phyloP scores from a whole-genome alignment of 1,140 invertebrate species.

The Mactra quadrangularis region DNA sequence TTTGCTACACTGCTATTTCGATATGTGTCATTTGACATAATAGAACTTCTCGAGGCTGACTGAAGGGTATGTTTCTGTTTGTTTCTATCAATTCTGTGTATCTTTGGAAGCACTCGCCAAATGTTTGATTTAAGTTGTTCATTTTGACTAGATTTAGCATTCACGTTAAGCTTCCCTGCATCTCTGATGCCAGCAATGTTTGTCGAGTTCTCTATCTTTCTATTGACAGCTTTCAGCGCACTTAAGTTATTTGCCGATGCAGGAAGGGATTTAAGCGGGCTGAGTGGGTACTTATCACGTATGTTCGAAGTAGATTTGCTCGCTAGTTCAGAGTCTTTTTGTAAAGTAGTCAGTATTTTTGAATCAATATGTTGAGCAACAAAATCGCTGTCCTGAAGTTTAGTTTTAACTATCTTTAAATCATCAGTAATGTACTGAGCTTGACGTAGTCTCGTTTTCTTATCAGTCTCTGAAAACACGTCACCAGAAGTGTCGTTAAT shows the following conservation, averaged over 20 bases:
- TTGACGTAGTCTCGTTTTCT: slow-evolving; percentile 23
- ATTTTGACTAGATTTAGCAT: not conserved
- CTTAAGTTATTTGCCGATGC: too few relatives aligned
- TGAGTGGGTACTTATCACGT: too few relatives aligned
- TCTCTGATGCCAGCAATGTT: too few relatives aligned
- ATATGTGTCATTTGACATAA: not conserved
- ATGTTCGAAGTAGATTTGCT: too few relatives aligned
- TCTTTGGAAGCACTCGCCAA: slow-evolving; percentile 48
- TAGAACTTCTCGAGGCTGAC: not conserved
- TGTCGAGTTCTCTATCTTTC: too few relatives aligned
- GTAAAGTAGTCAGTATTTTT: slow-evolving; percentile 2
- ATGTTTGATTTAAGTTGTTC: not conserved
- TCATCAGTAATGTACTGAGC: slow-evolving; percentile 55
- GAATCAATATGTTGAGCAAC: slow-evolving; percentile 31
- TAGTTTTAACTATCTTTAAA: slow-evolving; percentile 48
- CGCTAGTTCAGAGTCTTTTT: slow-evolving; percentile 22
- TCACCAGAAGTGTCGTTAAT: not conserved
- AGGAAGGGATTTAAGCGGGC: too few relatives aligned
- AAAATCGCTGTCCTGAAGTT: slow-evolving; percentile 42
- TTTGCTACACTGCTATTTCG: slow-evolving; percentile 23
- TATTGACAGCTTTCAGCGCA: too few relatives aligned
- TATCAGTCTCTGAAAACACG: slow-evolving; percentile 18
- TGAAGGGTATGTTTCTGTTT: not conserved
- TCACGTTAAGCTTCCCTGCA: too few relatives aligned
- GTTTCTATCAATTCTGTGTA: slow-evolving; percentile 40